A percentile compares a stretch with the other conserved stretches of the same genome.
These are phyloP conservation scores for Melieria picta DNA, from an alignment of 2,888 invertebrate genomes.

Conservation along the genomic window DNA sequence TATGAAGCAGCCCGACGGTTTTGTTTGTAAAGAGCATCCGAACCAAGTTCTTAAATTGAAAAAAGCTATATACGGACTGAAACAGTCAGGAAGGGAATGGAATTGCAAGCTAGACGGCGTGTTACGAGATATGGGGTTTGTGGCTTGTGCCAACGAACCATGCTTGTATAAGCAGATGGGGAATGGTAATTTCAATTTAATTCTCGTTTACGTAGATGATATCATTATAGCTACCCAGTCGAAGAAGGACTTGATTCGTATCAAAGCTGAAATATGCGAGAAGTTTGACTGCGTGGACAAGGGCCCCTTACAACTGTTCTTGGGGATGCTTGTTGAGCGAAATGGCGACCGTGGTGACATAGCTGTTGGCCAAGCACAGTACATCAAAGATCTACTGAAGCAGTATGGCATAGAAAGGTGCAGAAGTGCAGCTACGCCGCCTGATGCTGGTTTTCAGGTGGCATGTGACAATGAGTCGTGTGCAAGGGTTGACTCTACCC, in stretches of 20 bases:
- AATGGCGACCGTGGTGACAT: conserved; percentile 37
- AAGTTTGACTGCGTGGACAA: conserved; percentile 28
- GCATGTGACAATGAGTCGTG: conserved; percentile 24
- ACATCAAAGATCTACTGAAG: conserved; percentile 34
- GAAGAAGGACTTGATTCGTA: conserved; percentile 15
- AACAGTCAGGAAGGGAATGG: conserved; percentile 39
- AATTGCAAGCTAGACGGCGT: conserved; percentile 22
- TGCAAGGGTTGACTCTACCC: conserved; percentile 20
- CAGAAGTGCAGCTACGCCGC: conserved; percentile 34
- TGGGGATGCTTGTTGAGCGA: conserved; percentile 38
- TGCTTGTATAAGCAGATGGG: conserved; percentile 28
- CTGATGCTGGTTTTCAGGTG: conserved; percentile 35
- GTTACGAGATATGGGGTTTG: conserved; percentile 35
- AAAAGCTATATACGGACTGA: conserved; percentile 42
- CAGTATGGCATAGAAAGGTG: conserved; percentile 38
- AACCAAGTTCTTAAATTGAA: conserved; percentile 39
- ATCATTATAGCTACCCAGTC: conserved; percentile 34
- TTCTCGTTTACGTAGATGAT: conserved; percentile 40
- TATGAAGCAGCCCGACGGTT: conserved; percentile 26
- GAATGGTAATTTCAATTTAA: conserved; percentile 29
- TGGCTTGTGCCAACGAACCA: conserved; percentile 13
- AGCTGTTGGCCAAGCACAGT: conserved; percentile 34
- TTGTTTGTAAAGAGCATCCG: conserved; percentile 16
- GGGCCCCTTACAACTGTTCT: conserved; percentile 30
- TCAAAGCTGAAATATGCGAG: conserved; percentile 17